Evolutionary conservation across 2,888 invertebrate species (phyloP).

Genomic region (Xestia c-nigrum): DNA sequence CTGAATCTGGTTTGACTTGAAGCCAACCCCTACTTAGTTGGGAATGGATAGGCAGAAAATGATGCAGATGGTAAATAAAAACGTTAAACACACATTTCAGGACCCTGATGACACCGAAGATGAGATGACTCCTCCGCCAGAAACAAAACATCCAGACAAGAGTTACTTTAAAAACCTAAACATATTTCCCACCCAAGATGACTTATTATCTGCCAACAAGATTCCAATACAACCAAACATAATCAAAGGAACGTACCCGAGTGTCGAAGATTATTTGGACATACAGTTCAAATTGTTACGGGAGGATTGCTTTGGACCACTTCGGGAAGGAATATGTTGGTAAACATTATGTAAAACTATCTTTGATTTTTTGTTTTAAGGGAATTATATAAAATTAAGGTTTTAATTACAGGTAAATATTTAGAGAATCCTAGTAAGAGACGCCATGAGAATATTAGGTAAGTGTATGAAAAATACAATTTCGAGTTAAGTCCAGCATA

Average conservation of each 20-base stretch:
- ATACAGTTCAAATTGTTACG: constrained; percentile 94
- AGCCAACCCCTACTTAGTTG: too few species aligned
- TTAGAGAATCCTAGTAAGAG: constrained; percentile 84
- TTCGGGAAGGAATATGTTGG: constrained; percentile 92
- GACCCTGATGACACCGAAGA: constrained; percentile 32
- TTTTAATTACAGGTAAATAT: constrained; percentile 81
- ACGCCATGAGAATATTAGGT: constrained; percentile 87
- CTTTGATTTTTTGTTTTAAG: background rate
- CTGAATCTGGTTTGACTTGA: background rate
- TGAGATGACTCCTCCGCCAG: background rate
- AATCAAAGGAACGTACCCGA: constrained; percentile 91
- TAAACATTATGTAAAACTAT: constrained; percentile 67
- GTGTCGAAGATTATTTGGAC: constrained; percentile 94
- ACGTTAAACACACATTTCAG: constrained; percentile 29
- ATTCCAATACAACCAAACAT: constrained; percentile 89
- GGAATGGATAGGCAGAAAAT: too few species aligned
- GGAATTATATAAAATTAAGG: background rate
- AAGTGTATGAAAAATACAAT: constrained; percentile 15
- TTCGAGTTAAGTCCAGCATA: too few species aligned
- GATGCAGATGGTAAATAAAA: too few species aligned
- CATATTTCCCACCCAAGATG: constrained; percentile 87
- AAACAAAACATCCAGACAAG: constrained; percentile 61
- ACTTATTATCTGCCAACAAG: constrained; percentile 87
- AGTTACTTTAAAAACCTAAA: constrained; percentile 78
- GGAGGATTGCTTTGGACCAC: constrained; percentile 94